Evolutionary conservation across 2,113 vertebrate genomes (phyloP).

Genomic region (Lasiurus cinereus): DNA sequence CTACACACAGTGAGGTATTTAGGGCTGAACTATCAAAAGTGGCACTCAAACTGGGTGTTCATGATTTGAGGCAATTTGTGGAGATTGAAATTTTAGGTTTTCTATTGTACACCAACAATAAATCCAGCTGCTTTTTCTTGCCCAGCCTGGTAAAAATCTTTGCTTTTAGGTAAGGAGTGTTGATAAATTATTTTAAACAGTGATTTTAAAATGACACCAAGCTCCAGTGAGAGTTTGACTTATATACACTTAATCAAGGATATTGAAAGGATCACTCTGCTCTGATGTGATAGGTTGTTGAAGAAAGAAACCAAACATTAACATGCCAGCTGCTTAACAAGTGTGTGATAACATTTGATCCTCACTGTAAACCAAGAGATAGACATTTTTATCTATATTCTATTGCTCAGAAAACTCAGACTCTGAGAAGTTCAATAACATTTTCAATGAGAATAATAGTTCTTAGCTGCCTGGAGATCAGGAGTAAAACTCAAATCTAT

Average conservation of each 20-base stretch:
- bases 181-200: constrained; percentile 75
- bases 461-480: constrained; percentile 3
- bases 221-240: constrained; percentile 61
- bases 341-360: constrained; percentile 25
- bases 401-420: constrained; percentile 46
- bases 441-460: constrained; percentile 40
- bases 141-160: constrained; percentile 60
- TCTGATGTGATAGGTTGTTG: constrained; percentile 46
- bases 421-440: constrained; percentile 64
- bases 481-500: constrained; percentile 62
- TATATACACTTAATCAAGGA: constrained; percentile 63
- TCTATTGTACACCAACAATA: constrained; percentile 67
- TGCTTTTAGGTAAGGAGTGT: constrained; percentile 45
- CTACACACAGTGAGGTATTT: background rate
- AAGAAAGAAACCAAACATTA: constrained; percentile 62
- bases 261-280: constrained; percentile 35
- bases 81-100: constrained; percentile 68
- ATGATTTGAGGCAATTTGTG: constrained; percentile 65
- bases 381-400: constrained; percentile 37
- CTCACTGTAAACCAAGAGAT: constrained; percentile 40
- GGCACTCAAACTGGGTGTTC: constrained; percentile 13
- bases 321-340: constrained; percentile 60
- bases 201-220: constrained; percentile 41
- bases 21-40: constrained; percentile 47
- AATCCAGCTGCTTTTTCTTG: constrained; percentile 69